Evolutionary conservation across 2,113 vertebrate species (phyloP).

Genomic region (Gasterosteus nipponicus): DNA sequence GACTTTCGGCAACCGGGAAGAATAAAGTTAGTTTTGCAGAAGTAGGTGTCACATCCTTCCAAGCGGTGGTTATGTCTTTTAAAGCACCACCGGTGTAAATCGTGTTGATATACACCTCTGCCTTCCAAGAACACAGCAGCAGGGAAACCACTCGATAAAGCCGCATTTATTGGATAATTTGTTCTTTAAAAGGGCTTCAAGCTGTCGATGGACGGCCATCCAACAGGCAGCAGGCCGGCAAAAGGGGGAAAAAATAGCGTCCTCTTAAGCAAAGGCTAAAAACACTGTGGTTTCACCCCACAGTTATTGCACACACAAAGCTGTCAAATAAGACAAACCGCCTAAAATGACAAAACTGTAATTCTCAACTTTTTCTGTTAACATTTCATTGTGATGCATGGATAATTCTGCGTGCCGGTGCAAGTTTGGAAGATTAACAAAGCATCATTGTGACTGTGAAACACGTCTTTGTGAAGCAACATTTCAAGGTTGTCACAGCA

Average conservation of each 20-base stretch:
- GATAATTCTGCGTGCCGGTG: slow-evolving; percentile 2
- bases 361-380: slow-evolving; percentile 41
- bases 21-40: slow-evolving; percentile 44
- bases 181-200: slow-evolving; percentile 78
- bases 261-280: slow-evolving; percentile 64
- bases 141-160: slow-evolving; percentile 79
- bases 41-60: slow-evolving; percentile 46
- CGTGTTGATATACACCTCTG: slow-evolving; percentile 68
- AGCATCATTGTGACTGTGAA: neutral
- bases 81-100: slow-evolving; percentile 63
- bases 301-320: slow-evolving; percentile 61
- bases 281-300: slow-evolving; percentile 50
- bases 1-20: slow-evolving; percentile 14
- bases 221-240: slow-evolving; percentile 73
- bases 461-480: neutral
- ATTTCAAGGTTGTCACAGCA: neutral
- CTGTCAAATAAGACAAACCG: slow-evolving; percentile 60
- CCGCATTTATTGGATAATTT: slow-evolving; percentile 82
- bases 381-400: slow-evolving; percentile 23
- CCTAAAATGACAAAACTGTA: slow-evolving; percentile 15
- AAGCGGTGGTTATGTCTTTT: slow-evolving; percentile 56
- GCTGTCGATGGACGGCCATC: slow-evolving; percentile 75
- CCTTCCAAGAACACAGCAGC: slow-evolving; percentile 73
- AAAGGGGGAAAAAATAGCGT: slow-evolving; percentile 63
- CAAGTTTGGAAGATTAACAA: slow-evolving; percentile 20